phyloP scores from a whole-genome alignment of 92 coral and sea anemone genomes.

The Porites rus region DNA sequence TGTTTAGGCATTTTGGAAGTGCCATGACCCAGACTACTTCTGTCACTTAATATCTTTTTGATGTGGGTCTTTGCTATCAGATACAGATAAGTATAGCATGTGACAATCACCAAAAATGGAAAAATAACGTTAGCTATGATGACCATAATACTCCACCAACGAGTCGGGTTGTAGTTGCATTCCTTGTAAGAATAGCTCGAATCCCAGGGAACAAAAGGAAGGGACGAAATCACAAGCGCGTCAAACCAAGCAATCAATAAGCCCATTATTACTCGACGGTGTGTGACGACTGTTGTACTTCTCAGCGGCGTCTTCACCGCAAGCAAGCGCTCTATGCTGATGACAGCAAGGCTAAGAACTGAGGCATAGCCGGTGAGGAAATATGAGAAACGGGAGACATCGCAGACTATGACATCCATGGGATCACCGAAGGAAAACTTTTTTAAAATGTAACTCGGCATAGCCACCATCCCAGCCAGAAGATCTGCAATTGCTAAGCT shows the following conservation, averaged over 20 bases:
- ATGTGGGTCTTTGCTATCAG: constrained; percentile 80
- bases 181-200: constrained; percentile 18
- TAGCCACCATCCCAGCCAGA: constrained; percentile 88
- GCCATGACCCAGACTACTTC: neutral
- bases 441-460: constrained; percentile 95
- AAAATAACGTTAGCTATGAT: constrained; percentile 85
- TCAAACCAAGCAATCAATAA: constrained; percentile 83
- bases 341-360: constrained; percentile 79
- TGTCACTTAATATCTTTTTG: constrained; percentile 56
- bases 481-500: constrained; percentile 96
- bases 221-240: constrained; percentile 72
- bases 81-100: constrained; percentile 86
- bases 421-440: constrained; percentile 66
- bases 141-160: constrained; percentile 99
- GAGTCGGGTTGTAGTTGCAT: constrained; percentile 85
- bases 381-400: constrained; percentile 90
- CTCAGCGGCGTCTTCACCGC: constrained; percentile 83
- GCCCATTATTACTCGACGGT: constrained; percentile 60
- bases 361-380: constrained; percentile 95
- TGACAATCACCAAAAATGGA: constrained; percentile 80
- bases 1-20: constrained; percentile 20
- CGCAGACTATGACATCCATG: constrained; percentile 74
- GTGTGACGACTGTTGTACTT: constrained; percentile 60
- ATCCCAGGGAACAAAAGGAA: constrained; percentile 87
- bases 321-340: constrained; percentile 91